Conservation (phyloP, 2,797 vertebrate species). For the Natrix natrix region DNA sequence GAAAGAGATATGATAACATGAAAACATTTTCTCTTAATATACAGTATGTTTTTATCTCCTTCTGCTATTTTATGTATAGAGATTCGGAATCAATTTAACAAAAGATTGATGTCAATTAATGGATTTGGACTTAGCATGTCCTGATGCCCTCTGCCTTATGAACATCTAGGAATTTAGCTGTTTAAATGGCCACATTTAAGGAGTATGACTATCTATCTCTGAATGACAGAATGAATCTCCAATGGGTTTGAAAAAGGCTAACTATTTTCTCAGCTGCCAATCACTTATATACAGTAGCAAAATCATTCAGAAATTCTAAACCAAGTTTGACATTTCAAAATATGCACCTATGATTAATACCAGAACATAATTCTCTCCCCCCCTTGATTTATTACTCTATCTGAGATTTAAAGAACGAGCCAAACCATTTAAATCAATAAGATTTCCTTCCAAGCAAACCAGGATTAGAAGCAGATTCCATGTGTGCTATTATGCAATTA, state of each 20-base stretch:
- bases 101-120: not conserved
- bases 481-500: no score
- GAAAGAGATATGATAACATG: not conserved
- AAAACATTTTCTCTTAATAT: not conserved
- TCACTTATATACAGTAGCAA: not conserved
- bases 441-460: not conserved
- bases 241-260: not conserved
- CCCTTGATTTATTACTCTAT: not conserved
- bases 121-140: not conserved
- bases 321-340: not conserved
- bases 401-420: not conserved
- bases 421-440: not conserved
- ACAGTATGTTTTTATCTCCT: not conserved
- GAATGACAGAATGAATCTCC: not conserved
- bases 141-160: not conserved
- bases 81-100: not conserved
- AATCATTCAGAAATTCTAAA: not conserved
- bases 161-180: not conserved
- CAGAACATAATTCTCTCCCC: not conserved
- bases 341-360: not conserved
- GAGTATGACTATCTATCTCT: not conserved
- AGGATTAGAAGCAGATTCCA: not conserved
- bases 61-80: not conserved
- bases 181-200: not conserved
- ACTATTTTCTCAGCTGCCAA: not conserved